phyloP scores from a whole-genome alignment of 2,888 invertebrate species.

The Drosophila ustulata region DNA sequence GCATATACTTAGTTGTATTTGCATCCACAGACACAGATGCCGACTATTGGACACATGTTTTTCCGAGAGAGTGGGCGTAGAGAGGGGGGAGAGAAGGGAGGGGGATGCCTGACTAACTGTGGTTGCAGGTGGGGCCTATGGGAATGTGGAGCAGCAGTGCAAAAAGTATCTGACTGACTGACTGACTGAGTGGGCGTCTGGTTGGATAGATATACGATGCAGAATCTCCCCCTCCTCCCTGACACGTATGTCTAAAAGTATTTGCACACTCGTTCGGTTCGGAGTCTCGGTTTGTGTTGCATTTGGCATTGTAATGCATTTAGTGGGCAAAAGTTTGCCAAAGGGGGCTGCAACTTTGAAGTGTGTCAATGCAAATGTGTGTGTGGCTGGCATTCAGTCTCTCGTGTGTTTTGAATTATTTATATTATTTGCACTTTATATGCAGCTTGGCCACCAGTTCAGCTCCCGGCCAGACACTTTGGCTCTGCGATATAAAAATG shows the following conservation, averaged over 20 bases:
- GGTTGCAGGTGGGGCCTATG: slow-evolving; percentile 33
- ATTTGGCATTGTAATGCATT: slow-evolving; percentile 74
- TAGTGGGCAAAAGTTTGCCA: slow-evolving; percentile 47
- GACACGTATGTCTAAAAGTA: slow-evolving; percentile 58
- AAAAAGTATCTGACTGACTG: slow-evolving; percentile 30
- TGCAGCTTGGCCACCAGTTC: slow-evolving; percentile 47
- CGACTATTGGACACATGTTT: slow-evolving; percentile 67
- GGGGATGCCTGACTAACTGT: slow-evolving; percentile 13
- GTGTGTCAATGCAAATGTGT: slow-evolving; percentile 78
- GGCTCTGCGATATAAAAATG: slow-evolving; percentile 29
- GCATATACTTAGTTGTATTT: slow-evolving; percentile 60
- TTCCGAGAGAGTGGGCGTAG: neutral
- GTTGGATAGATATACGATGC: slow-evolving; percentile 28
- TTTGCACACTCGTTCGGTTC: slow-evolving; percentile 53
- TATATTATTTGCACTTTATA: slow-evolving; percentile 78
- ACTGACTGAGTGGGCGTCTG: slow-evolving; percentile 38
- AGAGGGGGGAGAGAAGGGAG: neutral
- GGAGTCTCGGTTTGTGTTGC: slow-evolving; percentile 16
- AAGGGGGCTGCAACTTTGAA: slow-evolving; percentile 48
- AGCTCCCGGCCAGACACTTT: slow-evolving; percentile 37
- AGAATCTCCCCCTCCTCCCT: slow-evolving; percentile 17
- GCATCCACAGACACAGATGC: slow-evolving; percentile 37
- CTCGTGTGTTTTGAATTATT: slow-evolving; percentile 74
- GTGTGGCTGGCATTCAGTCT: slow-evolving; percentile 45
- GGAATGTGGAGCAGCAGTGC: slow-evolving; percentile 67